Evolutionary conservation across 2,113 vertebrate species (phyloP), one percentile per base, ranked within the genome.

Genomic region (Pterocles burchelli): DNA sequence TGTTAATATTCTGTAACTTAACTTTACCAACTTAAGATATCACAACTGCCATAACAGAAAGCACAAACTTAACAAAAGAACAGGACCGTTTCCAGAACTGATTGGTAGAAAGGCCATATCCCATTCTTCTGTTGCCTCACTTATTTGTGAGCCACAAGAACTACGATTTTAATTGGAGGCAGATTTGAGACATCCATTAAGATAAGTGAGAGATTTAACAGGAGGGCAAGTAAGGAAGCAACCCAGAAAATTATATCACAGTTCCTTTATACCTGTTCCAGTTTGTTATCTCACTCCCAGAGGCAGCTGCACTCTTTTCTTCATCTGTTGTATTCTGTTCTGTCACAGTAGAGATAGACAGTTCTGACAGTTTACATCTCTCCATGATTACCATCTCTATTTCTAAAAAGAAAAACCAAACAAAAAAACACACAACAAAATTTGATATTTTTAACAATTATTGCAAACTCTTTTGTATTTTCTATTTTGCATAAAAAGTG

Each of bases 311-410:
- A 0, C 98, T 99, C 97, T 99, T 99, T 97, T 99, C 99, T 92
- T 99, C 99, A 8, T 99, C 99, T 0, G 99, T 99, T 88, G 99
- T 99, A 94, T 99, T 99, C 95, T 99, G 99, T 89, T 99, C 99
- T 4, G 98, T 99, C 93, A 99, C 95, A 6, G 98, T 84, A 11
- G 98, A 96, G 46, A 94, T 43, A n/a, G 97, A 95, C 58, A 98
- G 81, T 71, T 98, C 98, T 1, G 98, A 97, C 46, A 98, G 95
- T 73, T 99, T 99, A 90, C 98, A 99, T 67, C 98, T 99, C 94
- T 99, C 99, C 99, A 99, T 99, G 92, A 99, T 99, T 85, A 99
- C 99, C 99, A 99, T 99, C 97, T 99, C 99, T 52, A 99, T 99
- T 98, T 99, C 99, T 99, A 95, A 36, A 95, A 90, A 55, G 20